These are phyloP conservation scores for Urophycis tenuis DNA, from an alignment of 2,797 vertebrate genomes.

Conservation along the genomic window DNA sequence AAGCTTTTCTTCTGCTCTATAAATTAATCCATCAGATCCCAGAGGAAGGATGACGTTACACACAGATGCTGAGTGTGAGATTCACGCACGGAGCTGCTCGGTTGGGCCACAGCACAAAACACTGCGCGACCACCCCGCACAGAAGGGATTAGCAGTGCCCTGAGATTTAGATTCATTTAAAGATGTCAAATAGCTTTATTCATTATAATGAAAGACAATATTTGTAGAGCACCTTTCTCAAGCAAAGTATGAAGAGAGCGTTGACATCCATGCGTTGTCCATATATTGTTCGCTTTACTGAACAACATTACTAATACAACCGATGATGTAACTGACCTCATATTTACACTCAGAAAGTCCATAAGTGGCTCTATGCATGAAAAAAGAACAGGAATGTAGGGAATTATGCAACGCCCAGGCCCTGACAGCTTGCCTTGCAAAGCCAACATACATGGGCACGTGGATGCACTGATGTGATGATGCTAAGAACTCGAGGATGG, in stretches of 20 bases:
- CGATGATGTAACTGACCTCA: constrained; percentile 43
- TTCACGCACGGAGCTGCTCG: constrained; percentile 25
- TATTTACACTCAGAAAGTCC: constrained; percentile 45
- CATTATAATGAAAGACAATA: neutral
- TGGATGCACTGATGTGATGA: neutral
- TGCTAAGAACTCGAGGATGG: neutral
- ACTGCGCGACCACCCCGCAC: constrained; percentile 10
- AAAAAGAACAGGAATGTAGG: neutral
- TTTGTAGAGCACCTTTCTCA: neutral
- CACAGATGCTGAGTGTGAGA: constrained; percentile 22
- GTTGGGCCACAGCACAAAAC: constrained; percentile 12
- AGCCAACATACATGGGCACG: neutral
- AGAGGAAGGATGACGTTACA: constrained; percentile 25
- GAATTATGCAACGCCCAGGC: neutral
- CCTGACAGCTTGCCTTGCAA: neutral
- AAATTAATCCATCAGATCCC: constrained; percentile 48
- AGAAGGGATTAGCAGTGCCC: constrained; percentile 9
- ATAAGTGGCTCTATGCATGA: constrained; percentile 10
- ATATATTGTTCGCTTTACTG: constrained; percentile 47
- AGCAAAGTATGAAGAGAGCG: neutral
- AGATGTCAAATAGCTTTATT: constrained; percentile 19
- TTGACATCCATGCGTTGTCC: constrained; percentile 21
- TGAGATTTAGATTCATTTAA: neutral
- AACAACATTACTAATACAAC: constrained; percentile 51
- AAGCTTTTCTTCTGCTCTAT: constrained; percentile 1